phyloP scores from a whole-genome alignment of 2,888 invertebrate species.

The Sarcophaga rosellei region DNA sequence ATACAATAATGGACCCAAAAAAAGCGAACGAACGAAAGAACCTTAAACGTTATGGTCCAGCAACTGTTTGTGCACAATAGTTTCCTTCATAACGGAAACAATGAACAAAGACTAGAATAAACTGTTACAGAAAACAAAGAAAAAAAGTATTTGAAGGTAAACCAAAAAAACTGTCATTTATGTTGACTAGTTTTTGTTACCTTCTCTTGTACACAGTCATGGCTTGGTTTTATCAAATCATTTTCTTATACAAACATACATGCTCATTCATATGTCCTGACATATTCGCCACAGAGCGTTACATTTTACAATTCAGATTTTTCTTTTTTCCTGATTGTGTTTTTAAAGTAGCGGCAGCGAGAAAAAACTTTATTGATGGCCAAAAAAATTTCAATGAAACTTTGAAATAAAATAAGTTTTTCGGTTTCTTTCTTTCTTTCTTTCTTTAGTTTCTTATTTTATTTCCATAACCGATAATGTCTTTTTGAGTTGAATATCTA shows the following conservation, averaged over 20 bases:
- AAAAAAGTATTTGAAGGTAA: too few species aligned
- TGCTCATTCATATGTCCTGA: background rate
- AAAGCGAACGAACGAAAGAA: background rate
- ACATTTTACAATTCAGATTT: background rate
- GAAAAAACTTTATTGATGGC: conserved; percentile 34
- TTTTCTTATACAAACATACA: conserved; percentile 19
- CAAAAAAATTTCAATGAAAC: conserved; percentile 43
- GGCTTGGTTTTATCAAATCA: conserved; percentile 21
- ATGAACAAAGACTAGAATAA: conserved; percentile 12
- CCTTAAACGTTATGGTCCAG: conserved; percentile 39
- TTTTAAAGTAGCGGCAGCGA: background rate
- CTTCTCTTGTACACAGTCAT: conserved; percentile 23
- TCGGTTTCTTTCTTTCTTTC: background rate
- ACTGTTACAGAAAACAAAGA: background rate
- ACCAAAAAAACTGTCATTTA: conserved; percentile 7
- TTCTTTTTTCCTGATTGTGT: background rate
- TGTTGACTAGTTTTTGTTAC: conserved; percentile 20
- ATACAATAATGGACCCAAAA: too few species aligned
- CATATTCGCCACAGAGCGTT: conserved; percentile 21
- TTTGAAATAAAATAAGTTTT: conserved; percentile 48
- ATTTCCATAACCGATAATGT: conserved; percentile 56
- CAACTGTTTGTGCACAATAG: conserved; percentile 2
- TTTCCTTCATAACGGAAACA: conserved; percentile 16
- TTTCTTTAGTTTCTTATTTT: background rate
- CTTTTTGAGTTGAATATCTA: conserved; percentile 41